Base-by-base conservation (phyloP, 2,888 invertebrate species). In the Temnothorax unifasciatus region DNA sequence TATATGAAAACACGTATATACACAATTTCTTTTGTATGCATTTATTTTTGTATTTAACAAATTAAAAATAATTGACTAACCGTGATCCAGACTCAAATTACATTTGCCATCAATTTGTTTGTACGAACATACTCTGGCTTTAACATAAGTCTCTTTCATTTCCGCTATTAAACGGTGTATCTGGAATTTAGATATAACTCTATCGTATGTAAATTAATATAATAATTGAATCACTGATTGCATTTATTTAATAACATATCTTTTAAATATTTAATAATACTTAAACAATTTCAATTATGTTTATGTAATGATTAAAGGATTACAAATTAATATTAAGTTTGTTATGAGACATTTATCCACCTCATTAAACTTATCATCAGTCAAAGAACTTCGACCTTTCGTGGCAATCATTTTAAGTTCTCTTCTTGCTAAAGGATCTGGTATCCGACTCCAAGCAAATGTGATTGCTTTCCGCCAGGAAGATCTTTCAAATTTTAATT, bases 141-240 rank as follows among this genome's bases (percentile, higher is more conserved):
- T 96, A 84, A 97, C 96, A 95, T 97, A 98, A 41, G 97, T 96
- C 90, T 97, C 97, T 92, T 97, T 97, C 98, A 98, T 98, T 93
- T 97, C 97, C 0, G 96, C 95, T 90, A 97, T 96, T 50, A 97
- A 92, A 91, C 97, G 96, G 90, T 97, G 96, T 79, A 97, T 96
- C 97, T 97, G 95, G 3, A 95, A 94, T 89, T 69, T 34, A n/a
- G n/a, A 82, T 81, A 15, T 3, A 44, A 47, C n/a, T n/a, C 54
- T 9, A 25, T n/a, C 3, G 5, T 11, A 9, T 21, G 3, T 57
- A 50, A n/a, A 41, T 29, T 0, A 38, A 61, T 5, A 6, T 68
- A n/a, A n/a, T 38, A 21, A 59, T 21, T n/a, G 2, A 6, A 34
- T 63, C 13, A 3, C 13, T 41, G 4, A 21, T 13, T 18, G 3